Base-by-base conservation (phyloP, 2,113 vertebrate species). In the Ariopsis seemanni region DNA sequence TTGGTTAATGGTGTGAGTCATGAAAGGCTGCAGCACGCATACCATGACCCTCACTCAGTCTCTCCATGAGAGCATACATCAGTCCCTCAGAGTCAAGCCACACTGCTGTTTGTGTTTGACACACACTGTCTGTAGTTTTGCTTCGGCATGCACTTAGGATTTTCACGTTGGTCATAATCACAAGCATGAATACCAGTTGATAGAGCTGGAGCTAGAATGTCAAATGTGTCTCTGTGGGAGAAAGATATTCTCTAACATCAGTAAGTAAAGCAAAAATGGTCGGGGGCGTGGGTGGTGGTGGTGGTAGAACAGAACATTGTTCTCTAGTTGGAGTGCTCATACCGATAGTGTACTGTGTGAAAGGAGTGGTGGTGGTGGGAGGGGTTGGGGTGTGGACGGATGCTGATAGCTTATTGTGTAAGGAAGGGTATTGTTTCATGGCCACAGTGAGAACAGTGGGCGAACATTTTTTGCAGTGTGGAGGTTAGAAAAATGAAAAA, bases 391-490 rank as follows among this genome's bases (percentile, higher is more conserved):
- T 55, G 8, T 42, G 57, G 55, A 10, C 1, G 20, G 15, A 34
- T 57, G 50, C 63, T 80, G 60, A 86, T 42, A 55, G 82, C 34
- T 77, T 78, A 75, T 88, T 65, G 82, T 57, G 58, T 62, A 25
- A 71, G 30, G 62, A 79, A 81, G 74, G 75, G 15, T 60, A 57
- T 85, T 85, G 72, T 82, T 87, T 17, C 55, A 72, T 74, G 65
- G 11, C 10, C 20, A 34, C 57, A 69, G 60, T 62, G 15, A 42
- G 55, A 69, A 78, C n/a, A 77, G 42, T 69, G 50, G 48, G 52
- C 78, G 82, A 77, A 85, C 86, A 90, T 85, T 67, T 89, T 79
- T 87, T n/a, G n/a, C 82, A 78, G 71, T 83, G 74, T 84, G 5
- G 67, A 52, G 77, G 57, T 60, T 48, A 77, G 52, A 88, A 84